Percentiles rank a stretch among this genome's conserved stretches.
phyloP scores from a whole-genome alignment of 2,797 vertebrate genomes.

The Falco berigora region DNA sequence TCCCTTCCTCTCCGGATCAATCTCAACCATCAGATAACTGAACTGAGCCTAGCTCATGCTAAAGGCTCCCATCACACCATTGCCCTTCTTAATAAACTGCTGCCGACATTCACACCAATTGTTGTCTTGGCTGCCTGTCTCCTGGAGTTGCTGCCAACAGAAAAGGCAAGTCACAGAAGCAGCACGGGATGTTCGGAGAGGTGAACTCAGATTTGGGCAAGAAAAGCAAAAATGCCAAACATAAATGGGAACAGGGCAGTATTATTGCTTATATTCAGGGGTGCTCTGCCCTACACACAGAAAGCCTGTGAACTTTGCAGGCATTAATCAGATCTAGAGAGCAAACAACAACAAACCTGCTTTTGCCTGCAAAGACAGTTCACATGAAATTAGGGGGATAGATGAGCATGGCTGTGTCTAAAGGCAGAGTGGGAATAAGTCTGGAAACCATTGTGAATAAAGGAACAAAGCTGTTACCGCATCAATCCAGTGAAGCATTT shows the following conservation, averaged over 20 bases:
- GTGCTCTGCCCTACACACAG: not conserved
- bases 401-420: not conserved
- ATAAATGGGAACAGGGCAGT: not conserved
- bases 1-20: not conserved
- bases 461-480: not conserved
- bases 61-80: not conserved
- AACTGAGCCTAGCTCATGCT: not conserved
- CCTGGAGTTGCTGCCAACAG: not conserved
- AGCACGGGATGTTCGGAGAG: not conserved
- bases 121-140: not conserved
- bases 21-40: not conserved
- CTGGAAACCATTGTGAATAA: not conserved
- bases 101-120: not conserved
- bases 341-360: not conserved
- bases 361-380: not conserved
- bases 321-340: not conserved
- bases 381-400: not conserved
- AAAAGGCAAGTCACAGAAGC: not conserved
- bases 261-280: not conserved
- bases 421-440: not conserved
- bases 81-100: not conserved
- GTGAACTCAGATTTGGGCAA: not conserved
- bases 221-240: not conserved
- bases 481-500: not conserved
- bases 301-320: not conserved